A percentile compares a stretch with the other conserved stretches of the same genome.
Conservation (phyloP, 2,888 invertebrate species). For the Apamea sordens region DNA sequence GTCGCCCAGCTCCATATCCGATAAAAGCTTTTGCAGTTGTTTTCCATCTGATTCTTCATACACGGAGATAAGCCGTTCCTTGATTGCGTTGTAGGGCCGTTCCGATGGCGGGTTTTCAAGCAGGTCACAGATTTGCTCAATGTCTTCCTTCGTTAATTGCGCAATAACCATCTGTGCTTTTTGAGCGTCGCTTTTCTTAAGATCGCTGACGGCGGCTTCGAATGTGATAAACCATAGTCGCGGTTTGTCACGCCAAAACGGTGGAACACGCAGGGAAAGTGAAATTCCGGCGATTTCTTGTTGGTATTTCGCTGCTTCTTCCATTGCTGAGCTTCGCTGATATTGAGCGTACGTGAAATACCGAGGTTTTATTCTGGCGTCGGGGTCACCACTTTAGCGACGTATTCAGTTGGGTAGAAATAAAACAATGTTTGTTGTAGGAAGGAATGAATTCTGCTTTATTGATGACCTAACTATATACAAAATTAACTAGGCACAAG, state of each 20-base stretch:
- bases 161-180: constrained; percentile 22
- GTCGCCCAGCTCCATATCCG: constrained; percentile 24
- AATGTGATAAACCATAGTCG: constrained; percentile 27
- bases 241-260: constrained; percentile 32
- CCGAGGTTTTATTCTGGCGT: neutral
- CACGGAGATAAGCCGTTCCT: constrained; percentile 18
- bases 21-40: constrained; percentile 45
- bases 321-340: neutral
- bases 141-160: constrained; percentile 5
- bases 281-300: constrained; percentile 21
- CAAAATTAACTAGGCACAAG: neutral
- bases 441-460: neutral
- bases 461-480: neutral
- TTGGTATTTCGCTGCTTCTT: constrained; percentile 2
- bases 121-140: constrained; percentile 26
- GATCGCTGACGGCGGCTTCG: constrained; percentile 4
- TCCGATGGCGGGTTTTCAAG: constrained; percentile 10
- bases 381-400: constrained; percentile 10
- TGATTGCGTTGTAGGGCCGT: constrained; percentile 14
- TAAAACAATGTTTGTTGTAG: neutral
- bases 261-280: constrained; percentile 21
- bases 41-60: constrained; percentile 48
- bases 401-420: neutral
- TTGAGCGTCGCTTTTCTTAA: constrained; percentile 7
- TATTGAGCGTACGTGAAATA: neutral